Evolutionary conservation across 2,888 invertebrate species (phyloP).

Genomic region (Leptinotarsa tumamoca): DNA sequence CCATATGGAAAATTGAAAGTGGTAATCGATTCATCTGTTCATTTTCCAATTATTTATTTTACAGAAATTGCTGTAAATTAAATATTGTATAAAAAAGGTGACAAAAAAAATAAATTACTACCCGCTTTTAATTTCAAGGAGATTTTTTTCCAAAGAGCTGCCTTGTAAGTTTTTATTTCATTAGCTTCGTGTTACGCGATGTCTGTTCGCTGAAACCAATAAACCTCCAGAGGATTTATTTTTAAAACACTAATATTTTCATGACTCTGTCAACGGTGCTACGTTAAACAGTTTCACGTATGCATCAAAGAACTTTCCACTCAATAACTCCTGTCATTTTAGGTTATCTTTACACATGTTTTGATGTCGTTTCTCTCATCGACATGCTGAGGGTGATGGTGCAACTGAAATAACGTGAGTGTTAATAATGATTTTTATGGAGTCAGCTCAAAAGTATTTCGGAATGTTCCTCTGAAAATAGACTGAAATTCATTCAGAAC

Average conservation of each 20-base stretch:
- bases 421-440: constrained; percentile 25
- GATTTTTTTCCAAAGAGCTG: not conserved
- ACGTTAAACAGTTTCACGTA: constrained; percentile 53
- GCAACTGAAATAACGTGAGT: constrained; percentile 44
- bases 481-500: not conserved
- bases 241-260: constrained; percentile 47
- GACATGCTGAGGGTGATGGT: constrained; percentile 23
- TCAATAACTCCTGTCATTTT: constrained; percentile 58
- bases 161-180: constrained; percentile 5
- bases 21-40: too few relatives aligned
- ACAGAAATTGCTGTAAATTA: too few relatives aligned
- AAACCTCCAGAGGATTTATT: constrained; percentile 15
- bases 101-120: too few relatives aligned
- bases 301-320: constrained; percentile 57
- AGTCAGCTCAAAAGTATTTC: not conserved
- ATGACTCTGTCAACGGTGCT: constrained; percentile 50
- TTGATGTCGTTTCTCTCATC: constrained; percentile 57
- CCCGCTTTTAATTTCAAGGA: too few relatives aligned
- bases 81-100: too few relatives aligned
- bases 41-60: too few relatives aligned
- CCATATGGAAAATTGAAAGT: too few relatives aligned
- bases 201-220: constrained; percentile 1
- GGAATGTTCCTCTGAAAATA: constrained; percentile 1
- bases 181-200: constrained; percentile 9
- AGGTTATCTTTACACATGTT: constrained; percentile 61